Evolutionary conservation across 2,113 vertebrate genomes (phyloP).

Genomic region (Mirounga angustirostris): DNA sequence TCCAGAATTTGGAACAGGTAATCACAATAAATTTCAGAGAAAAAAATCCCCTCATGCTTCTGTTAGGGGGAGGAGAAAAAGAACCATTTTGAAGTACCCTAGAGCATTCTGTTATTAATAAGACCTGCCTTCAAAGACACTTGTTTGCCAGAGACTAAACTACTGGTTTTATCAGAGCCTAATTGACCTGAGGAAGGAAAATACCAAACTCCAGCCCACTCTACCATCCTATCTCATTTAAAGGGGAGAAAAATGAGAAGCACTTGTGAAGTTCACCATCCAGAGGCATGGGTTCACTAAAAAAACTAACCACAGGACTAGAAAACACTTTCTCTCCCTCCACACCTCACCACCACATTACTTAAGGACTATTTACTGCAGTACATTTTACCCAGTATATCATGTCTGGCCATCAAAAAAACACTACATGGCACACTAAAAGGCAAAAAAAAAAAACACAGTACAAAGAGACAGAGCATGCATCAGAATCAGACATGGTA

Average conservation of each 20-base stretch:
- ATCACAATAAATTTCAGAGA: background rate
- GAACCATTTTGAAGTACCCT: background rate
- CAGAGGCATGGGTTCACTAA: background rate
- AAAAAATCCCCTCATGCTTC: background rate
- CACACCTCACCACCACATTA: background rate
- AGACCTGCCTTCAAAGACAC: background rate
- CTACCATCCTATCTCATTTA: background rate
- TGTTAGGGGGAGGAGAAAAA: background rate
- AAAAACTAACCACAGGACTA: background rate
- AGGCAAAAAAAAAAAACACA: background rate
- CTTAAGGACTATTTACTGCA: background rate
- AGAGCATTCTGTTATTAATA: background rate
- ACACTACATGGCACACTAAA: background rate
- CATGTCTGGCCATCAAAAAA: background rate
- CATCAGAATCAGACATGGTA: background rate
- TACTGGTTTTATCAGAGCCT: background rate
- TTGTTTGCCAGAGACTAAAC: background rate
- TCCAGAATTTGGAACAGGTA: background rate
- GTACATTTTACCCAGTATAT: background rate
- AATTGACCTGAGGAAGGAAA: background rate
- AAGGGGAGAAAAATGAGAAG: background rate
- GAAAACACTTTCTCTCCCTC: background rate
- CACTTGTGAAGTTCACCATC: background rate
- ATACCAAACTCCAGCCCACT: background rate
- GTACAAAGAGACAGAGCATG: background rate